Conservation (phyloP, 2,797 vertebrate genomes). For the Phataginus tricuspis region DNA sequence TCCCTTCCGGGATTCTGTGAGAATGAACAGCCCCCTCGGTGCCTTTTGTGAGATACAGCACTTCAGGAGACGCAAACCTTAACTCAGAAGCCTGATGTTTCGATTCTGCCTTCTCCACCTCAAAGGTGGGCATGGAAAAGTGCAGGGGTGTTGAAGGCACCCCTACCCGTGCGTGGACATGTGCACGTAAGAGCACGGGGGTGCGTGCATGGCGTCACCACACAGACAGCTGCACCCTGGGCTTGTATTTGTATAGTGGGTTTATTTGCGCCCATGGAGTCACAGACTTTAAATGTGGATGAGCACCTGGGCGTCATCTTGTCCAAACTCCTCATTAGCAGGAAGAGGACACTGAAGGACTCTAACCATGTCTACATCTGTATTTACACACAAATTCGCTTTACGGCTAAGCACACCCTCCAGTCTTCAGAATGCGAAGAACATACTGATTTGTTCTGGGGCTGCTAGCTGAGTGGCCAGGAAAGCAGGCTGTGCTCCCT, state of each 20-base stretch:
- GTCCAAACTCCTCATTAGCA: not conserved
- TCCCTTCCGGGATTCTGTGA: not conserved
- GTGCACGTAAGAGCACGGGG: not conserved
- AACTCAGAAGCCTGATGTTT: no score
- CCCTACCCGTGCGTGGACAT: not conserved
- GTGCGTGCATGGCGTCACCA: no score
- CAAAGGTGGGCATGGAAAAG: not conserved
- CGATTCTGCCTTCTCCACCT: not conserved
- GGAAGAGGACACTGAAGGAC: not conserved
- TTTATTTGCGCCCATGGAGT: not conserved
- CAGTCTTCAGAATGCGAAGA: not conserved
- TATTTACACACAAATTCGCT: not conserved
- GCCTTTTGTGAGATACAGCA: not conserved
- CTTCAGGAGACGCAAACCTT: no score
- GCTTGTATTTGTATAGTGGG: no score
- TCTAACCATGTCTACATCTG: not conserved
- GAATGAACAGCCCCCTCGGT: not conserved
- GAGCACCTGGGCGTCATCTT: not conserved
- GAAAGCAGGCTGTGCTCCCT: not conserved
- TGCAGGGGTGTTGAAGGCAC: not conserved
- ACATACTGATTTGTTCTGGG: not conserved
- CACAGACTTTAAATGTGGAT: not conserved
- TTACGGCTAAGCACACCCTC: not conserved
- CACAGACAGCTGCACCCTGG: not conserved
- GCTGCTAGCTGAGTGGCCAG: fast-evolving